These are phyloP conservation scores for Acanthurus tractus DNA, from an alignment of 2,797 vertebrate species.

Conservation along the genomic window DNA sequence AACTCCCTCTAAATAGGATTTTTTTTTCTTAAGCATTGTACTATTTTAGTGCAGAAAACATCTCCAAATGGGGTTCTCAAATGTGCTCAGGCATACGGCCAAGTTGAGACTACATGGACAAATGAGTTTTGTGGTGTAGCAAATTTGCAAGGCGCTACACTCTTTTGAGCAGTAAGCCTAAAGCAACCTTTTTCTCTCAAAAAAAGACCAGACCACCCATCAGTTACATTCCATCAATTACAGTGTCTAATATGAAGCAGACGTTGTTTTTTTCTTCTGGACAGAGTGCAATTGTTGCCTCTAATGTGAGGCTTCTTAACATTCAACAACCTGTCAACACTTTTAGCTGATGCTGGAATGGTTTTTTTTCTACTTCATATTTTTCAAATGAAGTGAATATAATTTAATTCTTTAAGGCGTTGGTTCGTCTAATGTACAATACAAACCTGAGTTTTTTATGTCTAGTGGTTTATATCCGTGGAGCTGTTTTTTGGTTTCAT, in stretches of 20 bases:
- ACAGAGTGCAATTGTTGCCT: constrained; percentile 14
- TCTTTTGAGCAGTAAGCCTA: constrained; percentile 50
- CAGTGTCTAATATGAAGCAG: constrained; percentile 26
- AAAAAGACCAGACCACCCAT: constrained; percentile 43
- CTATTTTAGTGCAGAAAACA: constrained; percentile 74
- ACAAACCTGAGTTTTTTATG: background rate
- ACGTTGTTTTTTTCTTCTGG: constrained; percentile 8
- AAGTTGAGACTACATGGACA: constrained; percentile 72
- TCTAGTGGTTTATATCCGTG: background rate
- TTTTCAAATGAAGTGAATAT: background rate
- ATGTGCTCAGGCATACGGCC: constrained; percentile 73
- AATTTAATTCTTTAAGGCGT: constrained; percentile 16
- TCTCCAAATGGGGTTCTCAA: constrained; percentile 74
- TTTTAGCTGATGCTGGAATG: constrained; percentile 18
- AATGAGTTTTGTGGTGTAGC: constrained; percentile 68
- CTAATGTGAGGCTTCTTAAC: constrained; percentile 12
- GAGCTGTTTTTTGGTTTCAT: constrained; percentile 8
- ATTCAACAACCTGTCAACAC: constrained; percentile 20
- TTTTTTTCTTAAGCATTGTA: constrained; percentile 72
- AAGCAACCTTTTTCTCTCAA: constrained; percentile 34
- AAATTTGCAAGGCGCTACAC: constrained; percentile 52
- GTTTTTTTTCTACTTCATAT: background rate
- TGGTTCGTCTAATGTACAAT: background rate
- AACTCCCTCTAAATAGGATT: constrained; percentile 82
- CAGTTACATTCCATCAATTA: constrained; percentile 44